phyloP scores from a whole-genome alignment of 2,888 invertebrate genomes.

The Dolichomitus sp. region DNA sequence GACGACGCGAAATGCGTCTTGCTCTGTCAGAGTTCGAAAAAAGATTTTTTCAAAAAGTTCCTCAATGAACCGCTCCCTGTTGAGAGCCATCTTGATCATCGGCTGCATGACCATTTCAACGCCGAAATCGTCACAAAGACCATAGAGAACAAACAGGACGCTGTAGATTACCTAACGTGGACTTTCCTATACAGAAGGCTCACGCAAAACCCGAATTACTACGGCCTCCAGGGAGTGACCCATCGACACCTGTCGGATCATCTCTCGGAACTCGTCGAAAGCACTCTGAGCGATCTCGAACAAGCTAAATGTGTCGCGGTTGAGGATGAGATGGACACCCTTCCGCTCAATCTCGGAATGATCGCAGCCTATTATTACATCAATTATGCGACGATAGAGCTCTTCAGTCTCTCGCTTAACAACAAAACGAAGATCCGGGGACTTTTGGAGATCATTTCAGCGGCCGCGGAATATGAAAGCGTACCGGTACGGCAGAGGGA shows the following conservation, averaged over 20 bases:
- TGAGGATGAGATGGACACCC: conserved; percentile 99
- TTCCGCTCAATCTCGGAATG: conserved; percentile 99
- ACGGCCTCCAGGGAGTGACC: conserved; percentile 98
- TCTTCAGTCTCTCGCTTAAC: conserved; percentile 98
- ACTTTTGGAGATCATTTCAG: conserved; percentile 98
- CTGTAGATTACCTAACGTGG: conserved; percentile 99
- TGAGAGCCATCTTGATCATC: conserved; percentile 99
- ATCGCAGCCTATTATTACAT: conserved; percentile 99
- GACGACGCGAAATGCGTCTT: conserved; percentile 98
- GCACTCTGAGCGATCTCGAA: conserved; percentile 97
- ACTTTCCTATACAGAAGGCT: conserved; percentile 98
- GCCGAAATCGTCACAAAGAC: conserved; percentile 99
- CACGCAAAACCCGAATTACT: conserved; percentile 99
- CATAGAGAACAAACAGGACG: conserved; percentile 99
- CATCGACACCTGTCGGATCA: conserved; percentile 99
- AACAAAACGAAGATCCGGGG: conserved; percentile 99
- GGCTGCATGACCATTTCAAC: conserved; percentile 99
- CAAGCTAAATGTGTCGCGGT: conserved; percentile 99
- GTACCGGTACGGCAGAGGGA: conserved; percentile 98
- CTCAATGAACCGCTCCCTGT: conserved; percentile 98
- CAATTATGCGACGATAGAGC: conserved; percentile 99
- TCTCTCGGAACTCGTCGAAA: conserved; percentile 98
- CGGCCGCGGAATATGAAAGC: conserved; percentile 98
- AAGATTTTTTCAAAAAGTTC: conserved; percentile 99
- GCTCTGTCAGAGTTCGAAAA: conserved; percentile 99